These are phyloP conservation scores for Zaprionus inermis DNA, from an alignment of 1,140 invertebrate genomes.

Conservation along the genomic window DNA sequence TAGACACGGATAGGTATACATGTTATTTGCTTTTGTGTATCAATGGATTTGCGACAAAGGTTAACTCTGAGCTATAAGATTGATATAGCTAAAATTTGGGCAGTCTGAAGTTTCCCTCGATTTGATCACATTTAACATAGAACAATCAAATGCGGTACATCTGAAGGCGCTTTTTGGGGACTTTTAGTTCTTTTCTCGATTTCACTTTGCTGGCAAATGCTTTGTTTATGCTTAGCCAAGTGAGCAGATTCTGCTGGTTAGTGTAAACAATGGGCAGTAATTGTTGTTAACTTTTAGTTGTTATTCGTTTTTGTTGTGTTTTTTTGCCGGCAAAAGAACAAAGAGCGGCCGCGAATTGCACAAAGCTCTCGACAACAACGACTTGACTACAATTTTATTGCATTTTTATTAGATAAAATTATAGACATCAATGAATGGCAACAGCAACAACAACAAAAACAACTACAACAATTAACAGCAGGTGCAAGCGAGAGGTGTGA, in stretches of 20 bases:
- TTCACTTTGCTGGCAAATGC: not conserved
- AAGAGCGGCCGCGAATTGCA: conserved; percentile 36
- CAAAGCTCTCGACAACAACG: conserved; percentile 26
- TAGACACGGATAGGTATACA: no score
- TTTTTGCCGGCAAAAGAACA: conserved; percentile 53
- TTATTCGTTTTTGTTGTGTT: conserved; percentile 22
- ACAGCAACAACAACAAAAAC: conserved; percentile 16
- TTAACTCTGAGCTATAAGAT: no score
- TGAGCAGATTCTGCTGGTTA: conserved; percentile 10
- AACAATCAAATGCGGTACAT: no score
- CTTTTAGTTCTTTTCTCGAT: not conserved
- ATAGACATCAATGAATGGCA: conserved; percentile 46
- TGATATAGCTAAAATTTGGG: no score
- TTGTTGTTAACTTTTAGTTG: conserved; percentile 20
- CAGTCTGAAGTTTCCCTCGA: no score
- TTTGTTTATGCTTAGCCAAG: conserved; percentile 3
- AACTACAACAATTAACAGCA: conserved; percentile 17
- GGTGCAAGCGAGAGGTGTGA: conserved; percentile 27
- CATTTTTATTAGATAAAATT: conserved; percentile 68
- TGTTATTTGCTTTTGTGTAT: no score
- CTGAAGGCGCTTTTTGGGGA: no score
- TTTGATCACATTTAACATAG: no score
- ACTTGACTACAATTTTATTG: conserved; percentile 56
- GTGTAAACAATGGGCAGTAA: conserved; percentile 35
- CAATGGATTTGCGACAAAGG: no score